These are phyloP conservation scores for Scaptomyza caliginosa DNA, from an alignment of 2,888 invertebrate species.

Conservation along the genomic window DNA sequence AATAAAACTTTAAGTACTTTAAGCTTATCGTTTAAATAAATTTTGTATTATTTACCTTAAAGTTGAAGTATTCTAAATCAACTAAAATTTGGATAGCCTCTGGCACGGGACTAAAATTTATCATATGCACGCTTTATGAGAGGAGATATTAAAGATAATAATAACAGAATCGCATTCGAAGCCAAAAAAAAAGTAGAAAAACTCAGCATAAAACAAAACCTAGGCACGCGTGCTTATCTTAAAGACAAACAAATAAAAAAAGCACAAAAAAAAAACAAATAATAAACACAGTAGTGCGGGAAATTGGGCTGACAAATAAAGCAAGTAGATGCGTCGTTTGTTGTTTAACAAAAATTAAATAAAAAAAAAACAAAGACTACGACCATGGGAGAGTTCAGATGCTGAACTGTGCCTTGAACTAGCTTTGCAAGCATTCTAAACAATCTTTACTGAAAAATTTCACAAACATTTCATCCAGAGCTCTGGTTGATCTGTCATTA, in stretches of 20 bases:
- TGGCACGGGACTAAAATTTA: background rate
- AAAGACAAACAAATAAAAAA: constrained; percentile 28
- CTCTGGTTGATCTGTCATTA: background rate
- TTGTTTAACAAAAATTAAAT: constrained; percentile 23
- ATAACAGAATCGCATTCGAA: background rate
- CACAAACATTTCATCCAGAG: background rate
- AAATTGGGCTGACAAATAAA: constrained; percentile 24
- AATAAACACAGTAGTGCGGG: constrained; percentile 30
- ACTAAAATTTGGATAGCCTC: too few species aligned
- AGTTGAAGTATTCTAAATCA: background rate
- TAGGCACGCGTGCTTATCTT: constrained; percentile 33
- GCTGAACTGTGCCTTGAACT: constrained; percentile 15
- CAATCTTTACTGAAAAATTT: background rate
- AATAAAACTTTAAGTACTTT: too few species aligned
- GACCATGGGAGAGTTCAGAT: constrained; percentile 44
- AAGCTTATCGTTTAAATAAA: too few species aligned
- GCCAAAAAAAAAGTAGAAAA: background rate
- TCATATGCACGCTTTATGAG: background rate
- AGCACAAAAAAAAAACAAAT: constrained; percentile 27
- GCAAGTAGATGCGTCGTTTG: constrained; percentile 20
- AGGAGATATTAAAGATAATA: constrained; percentile 13
- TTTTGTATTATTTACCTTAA: background rate
- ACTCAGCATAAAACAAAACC: constrained; percentile 1
- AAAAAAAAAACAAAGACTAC: constrained; percentile 13
- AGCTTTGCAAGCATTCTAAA: background rate